Evolutionary conservation across 2,113 vertebrate genomes (phyloP), one percentile per base, ranked within the genome.

Genomic region (Poecile atricapillus): DNA sequence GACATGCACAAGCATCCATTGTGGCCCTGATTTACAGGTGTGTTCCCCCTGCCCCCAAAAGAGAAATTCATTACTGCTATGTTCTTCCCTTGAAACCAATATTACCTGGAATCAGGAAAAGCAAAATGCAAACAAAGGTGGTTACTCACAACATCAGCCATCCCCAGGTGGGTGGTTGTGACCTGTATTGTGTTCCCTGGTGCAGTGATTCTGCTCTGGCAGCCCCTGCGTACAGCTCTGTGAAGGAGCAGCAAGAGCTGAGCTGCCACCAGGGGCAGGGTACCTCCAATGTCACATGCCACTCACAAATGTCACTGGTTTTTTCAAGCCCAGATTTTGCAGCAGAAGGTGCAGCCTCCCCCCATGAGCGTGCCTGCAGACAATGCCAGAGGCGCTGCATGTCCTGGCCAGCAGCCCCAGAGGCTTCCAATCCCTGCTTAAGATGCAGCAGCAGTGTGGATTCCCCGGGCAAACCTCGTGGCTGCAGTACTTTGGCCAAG

Each of bases 211-310:
- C 44, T 49, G 50, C 44, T 76, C 41, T 39, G 15, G 56, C 52
- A 62, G 63, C 50, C 20, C 10, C 58, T 15, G 11, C 0, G 0
- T 10, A 35, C 74, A 50, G 62, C 41, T 56, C 81, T 49, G 15
- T 22, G 30, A 56, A 56, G 18, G 31, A 83, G 23, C 47, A 68
- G 39, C 2, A 3, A 68, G 44, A 41, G n/a, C 50, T 50, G 41
- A 90, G 64, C 53, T 37, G 39, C 43, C 43, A 33, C 55, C 18
- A 35, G 55, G 37, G 50, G 30, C 0, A 5, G 56, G 49, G 50
- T 15, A 31, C 9, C 65, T 70, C 46, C 2, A 2, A 7, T 0
- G 0, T 28, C 2, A 1, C 50, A 2, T 21, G 68, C 30, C 21
- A 15, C 49, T 59, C 60, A 50, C 28, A 52, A 52, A 64, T 27